phyloP scores from a whole-genome alignment of 2,797 vertebrate species.

The Sitta carolinensis region DNA sequence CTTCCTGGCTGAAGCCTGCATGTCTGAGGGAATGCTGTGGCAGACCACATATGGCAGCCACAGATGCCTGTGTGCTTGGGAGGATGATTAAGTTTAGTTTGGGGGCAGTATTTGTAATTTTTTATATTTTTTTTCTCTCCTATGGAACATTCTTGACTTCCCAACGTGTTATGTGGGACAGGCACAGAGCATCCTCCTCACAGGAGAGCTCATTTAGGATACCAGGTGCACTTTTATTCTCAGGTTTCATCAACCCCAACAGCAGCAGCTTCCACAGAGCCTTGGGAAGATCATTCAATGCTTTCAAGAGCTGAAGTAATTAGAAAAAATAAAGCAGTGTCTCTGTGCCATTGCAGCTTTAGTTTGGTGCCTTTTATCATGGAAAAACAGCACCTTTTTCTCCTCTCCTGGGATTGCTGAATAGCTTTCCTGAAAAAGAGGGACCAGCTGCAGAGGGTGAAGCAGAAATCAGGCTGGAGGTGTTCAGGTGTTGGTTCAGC shows the following conservation, averaged over 20 bases:
- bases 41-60: constrained; percentile 38
- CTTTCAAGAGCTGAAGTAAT: constrained; percentile 20
- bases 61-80: constrained; percentile 17
- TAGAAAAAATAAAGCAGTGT: neutral
- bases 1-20: neutral
- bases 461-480: neutral
- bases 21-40: neutral
- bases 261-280: neutral
- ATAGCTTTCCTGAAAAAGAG: neutral
- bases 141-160: neutral
- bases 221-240: neutral
- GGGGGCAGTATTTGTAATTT: constrained; percentile 3
- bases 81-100: neutral
- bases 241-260: neutral
- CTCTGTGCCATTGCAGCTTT: neutral
- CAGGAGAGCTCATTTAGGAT: neutral
- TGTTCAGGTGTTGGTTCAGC: neutral
- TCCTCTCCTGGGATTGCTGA: neutral
- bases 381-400: neutral
- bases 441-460: neutral
- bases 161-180: fast-evolving
- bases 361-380: neutral
- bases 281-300: neutral
- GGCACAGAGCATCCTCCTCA: neutral
- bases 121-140: neutral